Evolutionary conservation across 2,797 vertebrate genomes (phyloP).

Genomic region (Nasua narica): DNA sequence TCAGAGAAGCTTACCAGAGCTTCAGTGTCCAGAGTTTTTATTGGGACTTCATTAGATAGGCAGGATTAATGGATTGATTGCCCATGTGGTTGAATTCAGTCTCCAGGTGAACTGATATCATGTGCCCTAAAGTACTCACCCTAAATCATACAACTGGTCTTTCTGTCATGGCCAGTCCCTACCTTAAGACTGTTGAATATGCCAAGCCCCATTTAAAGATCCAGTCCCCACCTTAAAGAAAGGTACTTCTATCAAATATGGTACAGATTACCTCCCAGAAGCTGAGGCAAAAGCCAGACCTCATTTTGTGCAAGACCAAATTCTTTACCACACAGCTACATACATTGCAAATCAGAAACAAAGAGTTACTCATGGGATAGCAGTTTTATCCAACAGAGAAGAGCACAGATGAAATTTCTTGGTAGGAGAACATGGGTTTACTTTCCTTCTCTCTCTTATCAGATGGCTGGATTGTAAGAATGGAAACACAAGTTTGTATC

Average conservation of each 20-base stretch:
- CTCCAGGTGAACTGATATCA: background rate
- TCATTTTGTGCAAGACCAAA: background rate
- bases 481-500: background rate
- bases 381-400: background rate
- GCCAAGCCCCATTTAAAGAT: background rate
- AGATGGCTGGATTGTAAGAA: background rate
- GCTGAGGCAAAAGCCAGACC: background rate
- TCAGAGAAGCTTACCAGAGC: background rate
- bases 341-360: background rate
- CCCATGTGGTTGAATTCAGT: background rate
- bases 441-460: background rate
- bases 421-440: background rate
- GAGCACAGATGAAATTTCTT: background rate
- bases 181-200: background rate
- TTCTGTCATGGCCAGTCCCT: background rate
- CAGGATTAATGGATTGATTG: background rate
- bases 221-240: background rate
- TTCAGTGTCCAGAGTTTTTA: background rate
- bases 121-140: background rate
- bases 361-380: background rate
- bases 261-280: background rate
- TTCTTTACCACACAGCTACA: background rate
- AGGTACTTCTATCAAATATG: background rate
- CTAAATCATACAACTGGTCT: background rate
- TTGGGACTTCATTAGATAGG: background rate